phyloP scores from a whole-genome alignment of 2,888 invertebrate genomes.

The Azorinus chamasolen region DNA sequence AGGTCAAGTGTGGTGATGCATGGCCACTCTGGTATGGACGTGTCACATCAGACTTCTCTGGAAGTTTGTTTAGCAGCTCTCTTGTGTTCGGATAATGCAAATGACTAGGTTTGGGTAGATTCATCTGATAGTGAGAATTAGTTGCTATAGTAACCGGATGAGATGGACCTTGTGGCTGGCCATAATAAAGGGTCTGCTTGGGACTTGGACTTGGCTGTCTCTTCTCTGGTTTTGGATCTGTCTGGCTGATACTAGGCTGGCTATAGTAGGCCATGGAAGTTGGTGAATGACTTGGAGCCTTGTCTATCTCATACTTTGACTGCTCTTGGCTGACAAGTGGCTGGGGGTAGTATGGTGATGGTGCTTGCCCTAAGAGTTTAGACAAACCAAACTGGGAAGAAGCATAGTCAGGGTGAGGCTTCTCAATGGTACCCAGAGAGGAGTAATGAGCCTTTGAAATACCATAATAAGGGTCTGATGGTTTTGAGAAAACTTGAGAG shows the following conservation, averaged over 20 bases:
- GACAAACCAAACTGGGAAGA: conserved; percentile 32
- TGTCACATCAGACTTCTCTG: conserved; percentile 16
- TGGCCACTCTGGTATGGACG: conserved; percentile 19
- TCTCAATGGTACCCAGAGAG: conserved; percentile 10
- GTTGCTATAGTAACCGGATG: conserved; percentile 9
- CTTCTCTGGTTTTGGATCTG: conserved; percentile 17
- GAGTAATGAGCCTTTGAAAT: conserved; percentile 43
- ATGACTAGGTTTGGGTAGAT: conserved; percentile 25
- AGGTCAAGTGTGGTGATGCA: conserved; percentile 30
- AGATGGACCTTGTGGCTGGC: conserved; percentile 25
- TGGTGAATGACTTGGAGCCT: not conserved
- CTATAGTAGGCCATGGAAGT: conserved; percentile 4
- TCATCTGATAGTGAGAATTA: conserved; percentile 43
- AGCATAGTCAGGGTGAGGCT: conserved; percentile 22
- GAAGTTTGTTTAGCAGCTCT: conserved; percentile 16
- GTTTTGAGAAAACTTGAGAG: conserved; percentile 3
- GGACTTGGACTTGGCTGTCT: conserved; percentile 13
- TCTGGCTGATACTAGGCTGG: not conserved
- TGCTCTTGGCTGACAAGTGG: conserved; percentile 11
- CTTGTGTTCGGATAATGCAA: not conserved
- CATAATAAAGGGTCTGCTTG: conserved; percentile 48
- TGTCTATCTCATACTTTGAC: conserved; percentile 26
- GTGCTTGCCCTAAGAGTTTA: conserved; percentile 27
- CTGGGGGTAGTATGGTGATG: conserved; percentile 27
- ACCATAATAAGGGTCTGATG: conserved; percentile 45